Evolutionary conservation across 2,888 invertebrate species (phyloP).

Genomic region (Oscheius sp.): DNA sequence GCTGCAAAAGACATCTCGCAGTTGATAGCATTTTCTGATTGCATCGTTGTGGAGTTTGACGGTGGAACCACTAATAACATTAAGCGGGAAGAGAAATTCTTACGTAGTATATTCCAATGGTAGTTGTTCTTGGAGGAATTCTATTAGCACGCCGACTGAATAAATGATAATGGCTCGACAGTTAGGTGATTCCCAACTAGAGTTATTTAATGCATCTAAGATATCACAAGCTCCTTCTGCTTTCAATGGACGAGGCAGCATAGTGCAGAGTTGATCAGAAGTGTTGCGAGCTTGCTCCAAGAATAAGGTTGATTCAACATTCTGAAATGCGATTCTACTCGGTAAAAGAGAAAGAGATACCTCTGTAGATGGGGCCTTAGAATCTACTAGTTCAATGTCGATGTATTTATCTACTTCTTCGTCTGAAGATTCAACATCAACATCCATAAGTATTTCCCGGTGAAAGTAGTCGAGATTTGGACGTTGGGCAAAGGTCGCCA

Average conservation of each 20-base stretch:
- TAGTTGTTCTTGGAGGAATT: background rate
- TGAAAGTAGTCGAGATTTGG: constrained; percentile 3
- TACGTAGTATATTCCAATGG: background rate
- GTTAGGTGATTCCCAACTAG: constrained; percentile 15
- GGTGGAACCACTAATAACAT: background rate
- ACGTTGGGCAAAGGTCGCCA: background rate
- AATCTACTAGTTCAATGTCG: background rate
- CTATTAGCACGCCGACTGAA: constrained; percentile 1
- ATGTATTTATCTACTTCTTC: background rate
- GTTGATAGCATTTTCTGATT: background rate
- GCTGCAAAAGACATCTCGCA: background rate
- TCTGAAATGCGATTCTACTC: background rate
- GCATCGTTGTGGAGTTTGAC: constrained; percentile 11
- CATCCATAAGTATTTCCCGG: constrained; percentile 10
- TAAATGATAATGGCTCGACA: constrained; percentile 11
- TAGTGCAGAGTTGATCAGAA: constrained; percentile 1
- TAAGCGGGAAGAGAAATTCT: no score
- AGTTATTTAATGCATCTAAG: background rate
- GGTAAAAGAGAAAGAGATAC: background rate
- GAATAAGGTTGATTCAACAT: background rate
- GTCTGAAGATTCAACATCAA: no score
- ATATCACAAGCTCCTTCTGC: background rate
- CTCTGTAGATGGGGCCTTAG: background rate
- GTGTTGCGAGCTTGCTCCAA: background rate
- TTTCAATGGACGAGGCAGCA: background rate